Evolutionary conservation across 2,797 vertebrate genomes (phyloP).

Genomic region (Enteromius fasciolatus): DNA sequence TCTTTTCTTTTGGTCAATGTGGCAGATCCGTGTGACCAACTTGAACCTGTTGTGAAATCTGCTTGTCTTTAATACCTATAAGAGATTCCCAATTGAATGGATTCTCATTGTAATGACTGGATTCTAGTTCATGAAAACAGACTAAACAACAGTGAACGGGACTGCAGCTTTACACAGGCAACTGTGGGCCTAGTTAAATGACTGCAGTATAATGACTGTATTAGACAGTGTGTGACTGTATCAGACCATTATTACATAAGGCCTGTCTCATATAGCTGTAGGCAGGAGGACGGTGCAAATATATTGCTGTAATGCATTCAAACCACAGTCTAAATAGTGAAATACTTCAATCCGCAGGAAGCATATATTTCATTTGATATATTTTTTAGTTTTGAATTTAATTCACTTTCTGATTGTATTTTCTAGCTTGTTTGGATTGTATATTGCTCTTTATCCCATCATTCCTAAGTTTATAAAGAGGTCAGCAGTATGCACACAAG

Average conservation of each 20-base stretch:
- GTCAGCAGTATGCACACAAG: background rate
- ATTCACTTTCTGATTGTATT: constrained; percentile 15
- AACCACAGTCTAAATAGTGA: background rate
- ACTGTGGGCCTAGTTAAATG: background rate
- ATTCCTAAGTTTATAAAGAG: constrained; percentile 20
- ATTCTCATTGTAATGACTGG: background rate
- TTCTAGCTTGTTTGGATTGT: background rate
- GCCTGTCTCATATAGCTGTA: constrained; percentile 28
- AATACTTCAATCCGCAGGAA: background rate
- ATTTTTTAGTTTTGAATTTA: background rate
- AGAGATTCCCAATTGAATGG: background rate
- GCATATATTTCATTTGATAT: constrained; percentile 9
- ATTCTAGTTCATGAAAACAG: background rate
- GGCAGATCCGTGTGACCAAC: too few species aligned
- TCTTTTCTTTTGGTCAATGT: background rate
- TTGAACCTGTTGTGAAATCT: background rate
- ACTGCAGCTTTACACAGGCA: background rate
- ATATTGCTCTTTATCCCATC: background rate
- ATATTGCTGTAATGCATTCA: background rate
- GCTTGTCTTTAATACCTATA: background rate
- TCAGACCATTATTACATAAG: constrained; percentile 24
- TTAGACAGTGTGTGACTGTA: background rate
- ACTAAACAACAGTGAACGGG: background rate
- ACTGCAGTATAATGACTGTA: constrained; percentile 1
- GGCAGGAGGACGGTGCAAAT: background rate